Evolutionary conservation across 2,113 vertebrate genomes (phyloP).

Genomic region (Lucifuga dentata): DNA sequence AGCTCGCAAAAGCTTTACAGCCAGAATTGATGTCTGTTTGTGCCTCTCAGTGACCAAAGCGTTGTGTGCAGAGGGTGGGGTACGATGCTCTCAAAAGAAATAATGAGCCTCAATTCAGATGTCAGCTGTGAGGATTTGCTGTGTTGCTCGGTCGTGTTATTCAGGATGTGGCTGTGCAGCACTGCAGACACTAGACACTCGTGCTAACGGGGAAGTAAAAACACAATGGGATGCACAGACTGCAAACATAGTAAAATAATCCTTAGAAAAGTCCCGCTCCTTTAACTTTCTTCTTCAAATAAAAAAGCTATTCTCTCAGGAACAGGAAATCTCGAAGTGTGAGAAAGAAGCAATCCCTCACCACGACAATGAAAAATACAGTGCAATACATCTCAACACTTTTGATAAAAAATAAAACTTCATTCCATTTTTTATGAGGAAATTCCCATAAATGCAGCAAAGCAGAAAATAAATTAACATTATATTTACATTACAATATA

Average conservation of each 20-base stretch:
- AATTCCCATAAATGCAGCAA: constrained; percentile 68
- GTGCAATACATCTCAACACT: constrained; percentile 69
- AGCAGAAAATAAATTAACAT: constrained; percentile 75
- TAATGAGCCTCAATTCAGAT: constrained; percentile 54
- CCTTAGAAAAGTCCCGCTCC: constrained; percentile 48
- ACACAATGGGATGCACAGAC: constrained; percentile 57
- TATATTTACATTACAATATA: constrained; percentile 74
- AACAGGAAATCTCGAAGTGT: constrained; percentile 46
- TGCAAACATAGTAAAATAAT: constrained; percentile 68
- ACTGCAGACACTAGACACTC: constrained; percentile 28
- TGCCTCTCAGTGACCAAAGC: constrained; percentile 43
- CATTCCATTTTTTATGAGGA: constrained; percentile 65
- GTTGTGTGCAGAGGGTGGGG: constrained; percentile 50
- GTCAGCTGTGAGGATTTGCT: constrained; percentile 22
- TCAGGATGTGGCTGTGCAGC: constrained; percentile 56
- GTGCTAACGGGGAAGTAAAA: constrained; percentile 42
- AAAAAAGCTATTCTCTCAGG: constrained; percentile 42
- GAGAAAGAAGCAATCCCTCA: constrained; percentile 32
- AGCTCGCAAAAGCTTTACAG: constrained; percentile 71
- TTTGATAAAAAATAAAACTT: constrained; percentile 72
- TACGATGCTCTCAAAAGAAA: constrained; percentile 40
- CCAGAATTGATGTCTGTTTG: constrained; percentile 63
- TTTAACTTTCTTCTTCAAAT: constrained; percentile 48
- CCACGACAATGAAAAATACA: constrained; percentile 62
- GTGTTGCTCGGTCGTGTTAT: constrained; percentile 33